Percentiles rank a stretch among this genome's conserved stretches.
These are phyloP conservation scores for Limanda limanda DNA, from an alignment of 2,113 vertebrate genomes.

Conservation along the genomic window DNA sequence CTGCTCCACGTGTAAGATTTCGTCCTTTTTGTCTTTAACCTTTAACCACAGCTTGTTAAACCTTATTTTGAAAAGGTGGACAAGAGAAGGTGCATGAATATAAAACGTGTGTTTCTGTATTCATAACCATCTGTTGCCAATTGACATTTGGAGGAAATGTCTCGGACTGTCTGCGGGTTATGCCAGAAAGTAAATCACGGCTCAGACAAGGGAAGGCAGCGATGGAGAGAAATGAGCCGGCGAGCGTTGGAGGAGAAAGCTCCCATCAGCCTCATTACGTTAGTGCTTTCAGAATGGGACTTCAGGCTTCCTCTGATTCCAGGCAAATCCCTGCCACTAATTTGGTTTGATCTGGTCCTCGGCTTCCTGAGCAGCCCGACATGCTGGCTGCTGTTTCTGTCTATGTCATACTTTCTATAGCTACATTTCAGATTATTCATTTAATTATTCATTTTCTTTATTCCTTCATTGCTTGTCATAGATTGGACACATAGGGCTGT, in stretches of 20 bases:
- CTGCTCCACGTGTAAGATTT: no score
- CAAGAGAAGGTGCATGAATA: neutral
- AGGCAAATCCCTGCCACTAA: slow-evolving; percentile 32
- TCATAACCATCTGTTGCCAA: slow-evolving; percentile 33
- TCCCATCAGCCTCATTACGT: slow-evolving; percentile 52
- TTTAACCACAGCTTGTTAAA: neutral
- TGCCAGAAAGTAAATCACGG: slow-evolving; percentile 48
- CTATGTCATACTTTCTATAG: neutral
- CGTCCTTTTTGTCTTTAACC: neutral
- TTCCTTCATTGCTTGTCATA: slow-evolving; percentile 2
- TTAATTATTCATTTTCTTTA: neutral
- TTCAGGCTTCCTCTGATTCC: slow-evolving; percentile 38
- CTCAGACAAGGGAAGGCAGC: slow-evolving; percentile 33
- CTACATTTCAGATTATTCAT: neutral
- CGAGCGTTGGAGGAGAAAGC: slow-evolving; percentile 15
- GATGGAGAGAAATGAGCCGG: slow-evolving; percentile 17
- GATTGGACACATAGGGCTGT: slow-evolving; percentile 21
- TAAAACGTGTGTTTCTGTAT: slow-evolving; percentile 27
- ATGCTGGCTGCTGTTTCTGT: neutral
- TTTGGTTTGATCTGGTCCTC: slow-evolving; percentile 41
- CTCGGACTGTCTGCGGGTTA: neutral
- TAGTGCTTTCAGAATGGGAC: slow-evolving; percentile 43
- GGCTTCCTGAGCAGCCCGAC: slow-evolving; percentile 16
- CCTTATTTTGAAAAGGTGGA: neutral
- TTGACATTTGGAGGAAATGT: slow-evolving; percentile 58